phyloP scores from a whole-genome alignment of 2,888 invertebrate genomes.

The Zhengitettix transpicula region DNA sequence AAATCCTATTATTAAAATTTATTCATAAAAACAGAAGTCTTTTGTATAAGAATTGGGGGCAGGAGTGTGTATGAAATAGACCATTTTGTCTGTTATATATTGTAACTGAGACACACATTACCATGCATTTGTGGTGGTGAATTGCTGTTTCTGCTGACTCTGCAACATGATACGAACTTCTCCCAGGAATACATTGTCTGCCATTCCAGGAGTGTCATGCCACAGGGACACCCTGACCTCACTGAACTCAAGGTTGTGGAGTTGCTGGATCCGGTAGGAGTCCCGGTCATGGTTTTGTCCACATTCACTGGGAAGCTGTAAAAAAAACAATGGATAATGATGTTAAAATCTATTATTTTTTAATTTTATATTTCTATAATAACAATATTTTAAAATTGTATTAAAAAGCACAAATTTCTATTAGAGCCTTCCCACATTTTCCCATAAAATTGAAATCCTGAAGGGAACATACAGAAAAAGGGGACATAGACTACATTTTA shows the following conservation, averaged over 20 bases:
- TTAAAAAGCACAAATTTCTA: too few species aligned
- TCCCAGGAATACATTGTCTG: constrained; percentile 72
- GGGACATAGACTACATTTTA: too few species aligned
- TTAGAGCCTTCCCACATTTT: too few species aligned
- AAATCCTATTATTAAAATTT: too few species aligned
- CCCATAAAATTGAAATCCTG: too few species aligned
- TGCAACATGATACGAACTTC: constrained; percentile 67
- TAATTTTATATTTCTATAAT: too few species aligned
- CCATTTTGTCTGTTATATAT: too few species aligned
- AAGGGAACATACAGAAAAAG: too few species aligned
- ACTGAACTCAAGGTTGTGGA: constrained; percentile 49
- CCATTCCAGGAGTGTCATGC: constrained; percentile 66
- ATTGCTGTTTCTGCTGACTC: constrained; percentile 45
- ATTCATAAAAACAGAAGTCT: too few species aligned
- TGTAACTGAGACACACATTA: constrained; percentile 26
- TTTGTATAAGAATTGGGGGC: too few species aligned
- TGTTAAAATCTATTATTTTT: not conserved
- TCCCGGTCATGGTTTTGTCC: constrained; percentile 16
- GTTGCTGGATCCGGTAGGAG: constrained; percentile 7
- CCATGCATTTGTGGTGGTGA: constrained; percentile 56
- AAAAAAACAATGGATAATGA: not conserved
- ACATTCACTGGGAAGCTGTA: constrained; percentile 14
- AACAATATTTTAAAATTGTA: too few species aligned
- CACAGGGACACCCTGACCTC: constrained; percentile 70
- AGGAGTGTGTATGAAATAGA: too few species aligned